These are phyloP conservation scores for Notarius lentiginosus DNA, from an alignment of 2,113 vertebrate species.

Conservation along the genomic window DNA sequence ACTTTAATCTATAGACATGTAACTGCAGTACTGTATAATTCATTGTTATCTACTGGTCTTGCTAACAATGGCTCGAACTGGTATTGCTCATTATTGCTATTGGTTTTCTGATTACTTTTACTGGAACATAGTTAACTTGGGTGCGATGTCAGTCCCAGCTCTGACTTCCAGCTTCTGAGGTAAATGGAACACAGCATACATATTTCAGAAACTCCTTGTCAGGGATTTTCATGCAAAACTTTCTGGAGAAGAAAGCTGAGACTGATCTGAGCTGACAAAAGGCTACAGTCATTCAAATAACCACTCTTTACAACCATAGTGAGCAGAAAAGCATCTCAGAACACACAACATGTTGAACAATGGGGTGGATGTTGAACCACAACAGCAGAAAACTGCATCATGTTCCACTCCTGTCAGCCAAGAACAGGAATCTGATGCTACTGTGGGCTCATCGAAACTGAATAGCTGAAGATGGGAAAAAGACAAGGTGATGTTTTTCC, in stretches of 20 bases:
- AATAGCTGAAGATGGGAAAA: neutral
- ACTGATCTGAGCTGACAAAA: neutral
- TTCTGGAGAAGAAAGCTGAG: neutral
- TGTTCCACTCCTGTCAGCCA: neutral
- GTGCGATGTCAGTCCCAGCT: no score
- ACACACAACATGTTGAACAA: neutral
- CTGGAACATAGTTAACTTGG: no score
- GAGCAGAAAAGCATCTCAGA: slow-evolving; percentile 5
- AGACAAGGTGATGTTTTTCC: neutral
- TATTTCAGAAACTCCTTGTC: neutral
- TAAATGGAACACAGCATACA: no score
- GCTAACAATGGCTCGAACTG: no score
- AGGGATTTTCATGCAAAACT: no score
- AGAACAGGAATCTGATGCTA: neutral
- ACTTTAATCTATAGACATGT: no score
- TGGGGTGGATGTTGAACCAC: neutral
- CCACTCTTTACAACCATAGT: neutral
- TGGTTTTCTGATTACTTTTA: no score
- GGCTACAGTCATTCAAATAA: neutral
- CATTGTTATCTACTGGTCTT: no score
- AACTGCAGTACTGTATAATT: no score
- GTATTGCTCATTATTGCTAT: no score
- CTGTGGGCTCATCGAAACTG: neutral
- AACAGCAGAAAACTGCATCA: neutral
- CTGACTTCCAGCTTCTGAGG: no score